Conservation (phyloP, 1,140 invertebrate genomes). For the Phortica variegata region DNA sequence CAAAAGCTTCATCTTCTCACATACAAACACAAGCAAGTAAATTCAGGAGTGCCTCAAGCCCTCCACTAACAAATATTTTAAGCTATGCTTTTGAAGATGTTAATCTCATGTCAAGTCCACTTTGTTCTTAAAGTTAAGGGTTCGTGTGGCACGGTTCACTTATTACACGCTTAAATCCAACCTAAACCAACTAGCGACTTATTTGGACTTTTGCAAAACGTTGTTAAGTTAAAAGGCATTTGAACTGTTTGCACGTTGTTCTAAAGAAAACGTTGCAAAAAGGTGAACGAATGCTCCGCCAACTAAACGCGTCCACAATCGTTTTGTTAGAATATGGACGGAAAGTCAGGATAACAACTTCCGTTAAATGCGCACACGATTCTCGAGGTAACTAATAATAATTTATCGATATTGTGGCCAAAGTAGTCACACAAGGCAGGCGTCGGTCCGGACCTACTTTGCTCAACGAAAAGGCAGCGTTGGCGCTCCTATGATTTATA, state of each 20-base stretch:
- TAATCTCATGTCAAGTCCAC: conserved; percentile 56
- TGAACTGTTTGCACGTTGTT: conserved; percentile 36
- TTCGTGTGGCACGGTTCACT: conserved; percentile 19
- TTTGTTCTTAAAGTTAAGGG: conserved; percentile 53
- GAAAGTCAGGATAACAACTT: neutral
- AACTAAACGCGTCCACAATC: conserved; percentile 30
- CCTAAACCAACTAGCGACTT: too few species aligned
- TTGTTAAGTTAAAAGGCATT: conserved; percentile 56
- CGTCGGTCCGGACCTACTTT: conserved; percentile 10
- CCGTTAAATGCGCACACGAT: neutral
- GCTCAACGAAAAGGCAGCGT: neutral
- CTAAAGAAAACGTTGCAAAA: conserved; percentile 17
- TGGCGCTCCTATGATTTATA: conserved; percentile 41
- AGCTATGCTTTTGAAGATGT: conserved; percentile 56
- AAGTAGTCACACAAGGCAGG: conserved; percentile 48
- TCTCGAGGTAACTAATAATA: conserved; percentile 51
- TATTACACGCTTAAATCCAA: conserved; percentile 7
- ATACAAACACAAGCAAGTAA: too few species aligned
- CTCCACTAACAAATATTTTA: conserved; percentile 53
- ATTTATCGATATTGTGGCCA: conserved; percentile 55
- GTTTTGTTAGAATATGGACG: conserved; percentile 5
- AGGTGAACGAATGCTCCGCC: conserved; percentile 2
- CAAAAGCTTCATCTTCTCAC: neutral
- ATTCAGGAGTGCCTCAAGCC: too few species aligned
- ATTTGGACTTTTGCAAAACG: conserved; percentile 24